Conservation (phyloP, 2,888 invertebrate genomes). For the Trichogramma dendrolimi region DNA sequence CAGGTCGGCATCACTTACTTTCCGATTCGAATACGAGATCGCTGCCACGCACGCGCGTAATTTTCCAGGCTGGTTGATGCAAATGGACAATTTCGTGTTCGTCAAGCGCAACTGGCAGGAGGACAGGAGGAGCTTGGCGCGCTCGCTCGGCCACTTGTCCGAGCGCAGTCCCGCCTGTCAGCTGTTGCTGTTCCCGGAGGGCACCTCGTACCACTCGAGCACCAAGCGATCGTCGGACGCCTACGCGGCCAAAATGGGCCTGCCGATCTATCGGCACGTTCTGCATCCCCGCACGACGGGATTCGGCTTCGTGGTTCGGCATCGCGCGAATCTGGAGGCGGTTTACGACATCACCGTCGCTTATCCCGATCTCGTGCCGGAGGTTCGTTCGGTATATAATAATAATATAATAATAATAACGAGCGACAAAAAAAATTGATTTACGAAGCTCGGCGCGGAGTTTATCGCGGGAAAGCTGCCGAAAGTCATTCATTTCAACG, state of each 20-base stretch:
- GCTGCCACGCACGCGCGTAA: too few species aligned
- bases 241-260: too few species aligned
- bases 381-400: too few species aligned
- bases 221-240: too few species aligned
- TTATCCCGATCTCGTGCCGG: slow-evolving; percentile 69
- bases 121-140: slow-evolving; percentile 65
- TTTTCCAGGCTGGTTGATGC: slow-evolving; percentile 76
- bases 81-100: slow-evolving; percentile 77
- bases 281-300: too few species aligned
- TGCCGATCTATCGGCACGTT: too few species aligned
- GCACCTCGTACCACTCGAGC: too few species aligned
- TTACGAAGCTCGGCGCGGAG: slow-evolving; percentile 48
- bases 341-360: slow-evolving; percentile 83
- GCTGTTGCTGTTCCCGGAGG: too few species aligned
- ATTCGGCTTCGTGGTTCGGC: too few species aligned
- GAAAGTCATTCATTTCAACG: slow-evolving; percentile 69
- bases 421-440: too few species aligned
- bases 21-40: neutral
- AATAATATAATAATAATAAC: too few species aligned
- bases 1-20: slow-evolving; percentile 58
- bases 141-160: slow-evolving; percentile 49
- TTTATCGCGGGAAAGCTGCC: slow-evolving; percentile 69
- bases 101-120: slow-evolving; percentile 76
- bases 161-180: too few species aligned
- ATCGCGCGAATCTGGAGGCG: slow-evolving; percentile 52